Base-by-base conservation (phyloP, 2,797 vertebrate genomes). In the Leontocebus nigricollis region DNA sequence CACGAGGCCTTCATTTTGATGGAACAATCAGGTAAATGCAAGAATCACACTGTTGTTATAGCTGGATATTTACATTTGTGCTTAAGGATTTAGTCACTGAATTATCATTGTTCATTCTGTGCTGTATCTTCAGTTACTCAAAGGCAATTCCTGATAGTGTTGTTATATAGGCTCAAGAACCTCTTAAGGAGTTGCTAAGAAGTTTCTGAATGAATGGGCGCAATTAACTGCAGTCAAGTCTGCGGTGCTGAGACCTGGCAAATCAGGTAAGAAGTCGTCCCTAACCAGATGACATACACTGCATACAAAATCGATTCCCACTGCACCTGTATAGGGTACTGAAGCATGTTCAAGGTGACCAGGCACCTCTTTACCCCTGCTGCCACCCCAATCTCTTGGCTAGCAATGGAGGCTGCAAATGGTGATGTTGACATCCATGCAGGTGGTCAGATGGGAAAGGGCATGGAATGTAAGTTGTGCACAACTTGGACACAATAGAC, bases 241-340 rank as follows among this genome's bases (percentile, higher is more conserved):
- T 41, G 64, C 4, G 15, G 20, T 14, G 12, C 10, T 3, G 79
- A 67, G 26, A 46, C 1, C 13, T 13, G 57, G 9, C 2, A 13
- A 57, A 44, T 19, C 64, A 46, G 79, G 2, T 24, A 20, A 72
- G 30, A n/a, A 33, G 11, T 4, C 2, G 39, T 41, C 26, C 39
- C 59, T 36, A 64, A 8, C 13, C 57, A 46, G 85, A 13, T 4
- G 36, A 39, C 3, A 3, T 7, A 13, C n/a, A 14, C 26, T 15
- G 22, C 6, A 10, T 22, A 46, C 27, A 48, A 2, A 20, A 22
- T 5, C 1, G 1, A 1, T 48, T 30, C 81, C 7, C 14, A 44
- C 7, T 52, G n/a, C n/a, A 2, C 0, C 15, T 39, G 19, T 4
- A 1, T 7, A 1, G 1, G n/a, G 30, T 44, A 59, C 39, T 3